These are phyloP conservation scores for Sus scrofa DNA, from an alignment of 2,113 vertebrate genomes.

Conservation along the genomic window T2T-Sscrofa CM000826.6:84259001-84259500, in stretches of 20 bases:
- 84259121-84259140: neutral
- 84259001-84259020: neutral
- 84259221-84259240: conserved; percentile 7
- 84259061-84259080: neutral
- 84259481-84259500: neutral
- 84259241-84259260: neutral
- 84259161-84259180: conserved; percentile 21
- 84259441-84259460: conserved; percentile 47
- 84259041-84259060: conserved; percentile 12
- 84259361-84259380: conserved; percentile 1
- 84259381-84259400: neutral
- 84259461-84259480: neutral
- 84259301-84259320: neutral
- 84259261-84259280: conserved; percentile 29
- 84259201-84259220: conserved; percentile 50
- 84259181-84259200: neutral
- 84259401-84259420: conserved; percentile 4
- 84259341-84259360: conserved; percentile 28
- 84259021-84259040: neutral
- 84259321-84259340: conserved; percentile 32
- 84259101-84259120: neutral
- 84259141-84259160: conserved; percentile 29
- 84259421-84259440: neutral
- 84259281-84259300: conserved; percentile 14
- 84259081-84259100: conserved; percentile 2